Evolutionary conservation across 1,140 invertebrate genomes (phyloP).

Genomic region (Micrasema minimum): DNA sequence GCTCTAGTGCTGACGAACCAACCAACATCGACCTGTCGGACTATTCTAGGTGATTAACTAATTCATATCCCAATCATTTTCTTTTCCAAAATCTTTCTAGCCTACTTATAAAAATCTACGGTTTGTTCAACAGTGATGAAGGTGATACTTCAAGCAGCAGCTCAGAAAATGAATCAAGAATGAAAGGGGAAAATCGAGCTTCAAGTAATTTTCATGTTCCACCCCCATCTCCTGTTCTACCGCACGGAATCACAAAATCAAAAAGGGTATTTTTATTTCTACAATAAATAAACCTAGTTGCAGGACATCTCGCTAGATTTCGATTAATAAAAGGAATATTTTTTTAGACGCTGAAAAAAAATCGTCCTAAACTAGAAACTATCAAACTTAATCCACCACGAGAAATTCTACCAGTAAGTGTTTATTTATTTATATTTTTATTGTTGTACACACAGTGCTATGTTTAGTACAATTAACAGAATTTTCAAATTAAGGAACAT

Average conservation of each 20-base stretch:
- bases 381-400: conserved; percentile 52
- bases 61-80: background rate
- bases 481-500: too few relatives aligned
- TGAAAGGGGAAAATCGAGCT: conserved; percentile 52
- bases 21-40: conserved; percentile 86
- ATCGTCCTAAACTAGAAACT: conserved; percentile 60
- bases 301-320: too few relatives aligned
- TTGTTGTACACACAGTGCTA: too few relatives aligned
- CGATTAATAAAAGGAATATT: background rate
- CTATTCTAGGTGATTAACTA: conserved; percentile 77
- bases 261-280: conserved; percentile 51
- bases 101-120: background rate
- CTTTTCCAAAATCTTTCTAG: background rate
- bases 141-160: conserved; percentile 79
- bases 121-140: conserved; percentile 71
- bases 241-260: conserved; percentile 56
- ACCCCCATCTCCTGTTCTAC: conserved; percentile 61
- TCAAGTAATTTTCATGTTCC: conserved; percentile 54
- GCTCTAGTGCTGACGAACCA: conserved; percentile 88
- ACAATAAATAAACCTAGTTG: background rate
- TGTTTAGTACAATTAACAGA: too few relatives aligned
- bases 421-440: background rate
- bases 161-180: conserved; percentile 59
- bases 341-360: conserved; percentile 58
- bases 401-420: conserved; percentile 49